Percentiles rank a stretch among this genome's conserved stretches.
phyloP scores from a whole-genome alignment of 2,888 invertebrate genomes.

The Elmis aenea region DNA sequence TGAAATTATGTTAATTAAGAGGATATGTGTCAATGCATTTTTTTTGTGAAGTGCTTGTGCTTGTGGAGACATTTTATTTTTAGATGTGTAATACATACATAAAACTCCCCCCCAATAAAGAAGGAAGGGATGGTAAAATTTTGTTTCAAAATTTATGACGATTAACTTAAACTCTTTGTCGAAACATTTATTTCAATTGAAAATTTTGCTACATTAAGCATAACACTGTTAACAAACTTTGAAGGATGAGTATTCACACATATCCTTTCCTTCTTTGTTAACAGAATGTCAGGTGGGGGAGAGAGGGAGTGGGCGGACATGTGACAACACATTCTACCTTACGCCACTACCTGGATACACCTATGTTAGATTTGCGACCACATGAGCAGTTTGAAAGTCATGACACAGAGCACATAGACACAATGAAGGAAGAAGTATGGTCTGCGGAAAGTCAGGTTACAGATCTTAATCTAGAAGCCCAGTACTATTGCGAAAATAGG shows the following conservation, averaged over 20 bases:
- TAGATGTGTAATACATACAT: too few species aligned
- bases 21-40: slow-evolving; percentile 37
- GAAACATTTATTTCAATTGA: not conserved
- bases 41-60: too few species aligned
- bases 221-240: slow-evolving; percentile 13
- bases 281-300: slow-evolving; percentile 56
- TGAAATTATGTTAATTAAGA: slow-evolving; percentile 9
- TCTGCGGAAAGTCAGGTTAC: not conserved
- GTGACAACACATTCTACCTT: slow-evolving; percentile 26
- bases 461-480: not conserved
- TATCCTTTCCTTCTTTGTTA: slow-evolving; percentile 66
- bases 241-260: slow-evolving; percentile 33
- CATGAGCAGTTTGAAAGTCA: too few species aligned
- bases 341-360: slow-evolving; percentile 28
- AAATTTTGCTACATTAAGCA: slow-evolving; percentile 7
- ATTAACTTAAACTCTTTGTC: too few species aligned
- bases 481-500: slow-evolving; percentile 3
- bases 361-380: slow-evolving; percentile 11
- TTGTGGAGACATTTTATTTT: too few species aligned
- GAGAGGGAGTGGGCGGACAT: slow-evolving; percentile 47
- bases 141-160: too few species aligned
- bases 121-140: slow-evolving; percentile 38
- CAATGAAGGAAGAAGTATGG: not conserved
- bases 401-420: too few species aligned
- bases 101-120: slow-evolving; percentile 31